Conservation (phyloP, 2,797 vertebrate genomes). For the Falco rusticolus region DNA sequence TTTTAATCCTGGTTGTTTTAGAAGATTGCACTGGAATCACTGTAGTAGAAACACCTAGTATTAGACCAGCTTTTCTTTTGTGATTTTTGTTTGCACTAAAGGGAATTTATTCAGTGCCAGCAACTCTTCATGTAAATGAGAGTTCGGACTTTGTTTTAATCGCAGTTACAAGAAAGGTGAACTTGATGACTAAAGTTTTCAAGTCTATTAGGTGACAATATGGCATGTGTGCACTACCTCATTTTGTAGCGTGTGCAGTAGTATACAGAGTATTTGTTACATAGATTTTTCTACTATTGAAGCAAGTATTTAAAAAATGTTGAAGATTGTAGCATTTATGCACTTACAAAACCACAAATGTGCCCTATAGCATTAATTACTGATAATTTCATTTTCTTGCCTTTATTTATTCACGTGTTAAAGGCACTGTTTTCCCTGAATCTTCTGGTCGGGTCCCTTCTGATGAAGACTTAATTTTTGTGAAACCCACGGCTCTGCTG, state of each 20-base stretch:
- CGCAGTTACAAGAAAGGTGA: neutral
- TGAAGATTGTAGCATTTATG: neutral
- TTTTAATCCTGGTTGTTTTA: neutral
- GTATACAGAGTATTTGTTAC: neutral
- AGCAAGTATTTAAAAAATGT: neutral
- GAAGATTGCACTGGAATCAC: neutral
- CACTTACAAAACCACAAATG: neutral
- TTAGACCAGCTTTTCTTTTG: neutral
- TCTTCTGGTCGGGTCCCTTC: neutral
- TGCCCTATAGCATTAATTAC: neutral
- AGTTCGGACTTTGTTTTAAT: neutral
- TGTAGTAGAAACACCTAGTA: neutral
- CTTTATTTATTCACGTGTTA: neutral
- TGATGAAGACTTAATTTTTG: neutral
- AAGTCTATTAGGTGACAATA: neutral
- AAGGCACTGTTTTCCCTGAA: neutral
- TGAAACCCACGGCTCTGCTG: neutral
- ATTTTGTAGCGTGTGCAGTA: neutral
- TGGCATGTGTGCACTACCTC: neutral
- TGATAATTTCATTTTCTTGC: neutral
- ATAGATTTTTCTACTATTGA: conserved; percentile 3
- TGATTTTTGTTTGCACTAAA: neutral
- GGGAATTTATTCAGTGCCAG: neutral
- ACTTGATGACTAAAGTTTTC: neutral
- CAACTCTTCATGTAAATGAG: neutral